Conservation (phyloP, 2,797 vertebrate genomes). For the Syngnathus acus region DNA sequence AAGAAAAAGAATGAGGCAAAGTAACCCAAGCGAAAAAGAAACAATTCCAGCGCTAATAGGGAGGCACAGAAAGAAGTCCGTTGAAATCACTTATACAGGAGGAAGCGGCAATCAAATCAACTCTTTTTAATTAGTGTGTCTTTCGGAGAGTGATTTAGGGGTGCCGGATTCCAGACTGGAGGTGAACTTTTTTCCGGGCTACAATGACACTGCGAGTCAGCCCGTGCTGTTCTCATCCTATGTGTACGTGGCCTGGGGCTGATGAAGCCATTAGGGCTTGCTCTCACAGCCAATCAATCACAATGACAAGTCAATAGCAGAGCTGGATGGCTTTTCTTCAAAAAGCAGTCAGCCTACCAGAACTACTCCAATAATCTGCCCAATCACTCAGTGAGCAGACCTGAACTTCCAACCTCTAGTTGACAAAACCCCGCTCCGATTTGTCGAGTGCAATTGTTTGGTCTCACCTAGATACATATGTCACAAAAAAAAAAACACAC, state of each 20-base stretch:
- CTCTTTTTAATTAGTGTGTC: slow-evolving; percentile 54
- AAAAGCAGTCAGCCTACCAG: slow-evolving; percentile 55
- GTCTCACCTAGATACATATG: background rate
- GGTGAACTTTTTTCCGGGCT: slow-evolving; percentile 24
- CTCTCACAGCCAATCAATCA: slow-evolving; percentile 71
- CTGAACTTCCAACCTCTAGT: slow-evolving; percentile 35
- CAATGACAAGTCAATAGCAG: slow-evolving; percentile 65
- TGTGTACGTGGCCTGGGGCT: slow-evolving; percentile 42
- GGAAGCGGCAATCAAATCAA: slow-evolving; percentile 28
- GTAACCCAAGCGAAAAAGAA: slow-evolving; percentile 10
- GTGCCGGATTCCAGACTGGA: slow-evolving; percentile 36
- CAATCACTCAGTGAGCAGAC: slow-evolving; percentile 61
- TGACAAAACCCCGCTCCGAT: slow-evolving; percentile 11
- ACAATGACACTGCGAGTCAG: slow-evolving; percentile 56
- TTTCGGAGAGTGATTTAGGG: slow-evolving; percentile 44
- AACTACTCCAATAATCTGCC: slow-evolving; percentile 56
- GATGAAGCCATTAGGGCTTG: slow-evolving; percentile 73
- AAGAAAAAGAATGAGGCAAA: slow-evolving; percentile 13
- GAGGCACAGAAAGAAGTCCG: background rate
- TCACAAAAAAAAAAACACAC: no score
- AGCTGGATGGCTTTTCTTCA: slow-evolving; percentile 63
- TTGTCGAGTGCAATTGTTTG: background rate
- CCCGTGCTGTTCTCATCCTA: background rate
- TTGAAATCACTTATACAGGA: slow-evolving; percentile 1
- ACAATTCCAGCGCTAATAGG: slow-evolving; percentile 16